These are phyloP conservation scores for Papilio demoleus DNA, from an alignment of 2,888 invertebrate genomes.

Conservation along the genomic window DNA sequence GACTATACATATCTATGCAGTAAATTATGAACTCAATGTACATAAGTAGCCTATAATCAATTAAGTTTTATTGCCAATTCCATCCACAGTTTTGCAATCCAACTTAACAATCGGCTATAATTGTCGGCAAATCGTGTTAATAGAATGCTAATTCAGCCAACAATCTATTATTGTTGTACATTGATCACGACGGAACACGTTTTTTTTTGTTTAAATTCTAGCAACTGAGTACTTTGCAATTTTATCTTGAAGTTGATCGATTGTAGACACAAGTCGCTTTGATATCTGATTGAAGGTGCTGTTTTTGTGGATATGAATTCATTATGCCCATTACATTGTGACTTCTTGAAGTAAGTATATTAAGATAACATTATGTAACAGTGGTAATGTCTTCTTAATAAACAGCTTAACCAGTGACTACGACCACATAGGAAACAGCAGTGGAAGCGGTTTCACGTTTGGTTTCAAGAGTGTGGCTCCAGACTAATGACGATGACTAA, in stretches of 20 bases:
- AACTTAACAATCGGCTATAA: conserved; percentile 19
- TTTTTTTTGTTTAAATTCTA: neutral
- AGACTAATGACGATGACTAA: too few relatives aligned
- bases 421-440: too few relatives aligned
- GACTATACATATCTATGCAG: neutral
- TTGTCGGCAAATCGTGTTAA: conserved; percentile 19
- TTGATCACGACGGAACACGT: neutral
- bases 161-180: conserved; percentile 14
- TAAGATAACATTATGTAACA: too few relatives aligned
- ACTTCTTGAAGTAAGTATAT: too few relatives aligned
- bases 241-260: neutral
- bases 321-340: neutral
- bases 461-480: too few relatives aligned
- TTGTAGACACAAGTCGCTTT: neutral
- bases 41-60: neutral
- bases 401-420: too few relatives aligned
- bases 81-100: conserved; percentile 3
- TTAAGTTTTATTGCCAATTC: conserved; percentile 19
- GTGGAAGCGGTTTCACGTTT: too few relatives aligned
- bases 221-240: neutral
- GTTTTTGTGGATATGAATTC: neutral
- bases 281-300: neutral
- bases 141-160: conserved; percentile 15
- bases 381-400: too few relatives aligned
- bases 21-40: neutral